Percentiles rank a stretch among this genome's conserved stretches.
Conservation (phyloP, 2,888 invertebrate genomes). For the Tipula unca region DNA sequence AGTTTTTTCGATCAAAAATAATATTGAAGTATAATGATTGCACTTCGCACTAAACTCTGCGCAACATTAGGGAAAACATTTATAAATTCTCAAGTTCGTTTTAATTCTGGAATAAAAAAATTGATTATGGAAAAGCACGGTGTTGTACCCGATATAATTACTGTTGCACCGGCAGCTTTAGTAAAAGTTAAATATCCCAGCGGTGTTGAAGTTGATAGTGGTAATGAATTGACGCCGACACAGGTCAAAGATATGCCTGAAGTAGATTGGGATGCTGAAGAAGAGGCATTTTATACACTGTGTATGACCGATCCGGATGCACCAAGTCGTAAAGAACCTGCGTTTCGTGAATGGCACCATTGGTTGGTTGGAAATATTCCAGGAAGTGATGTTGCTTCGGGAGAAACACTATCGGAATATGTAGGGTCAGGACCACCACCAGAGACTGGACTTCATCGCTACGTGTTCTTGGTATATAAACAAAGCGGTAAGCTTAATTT, state of each 20-base stretch:
- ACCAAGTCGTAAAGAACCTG: conserved; percentile 51
- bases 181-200: conserved; percentile 41
- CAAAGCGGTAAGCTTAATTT: conserved; percentile 50
- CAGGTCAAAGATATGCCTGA: conserved; percentile 64
- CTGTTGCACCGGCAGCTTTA: conserved; percentile 49
- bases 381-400: conserved; percentile 46
- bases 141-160: conserved; percentile 68
- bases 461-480: conserved; percentile 59
- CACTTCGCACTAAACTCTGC: background rate
- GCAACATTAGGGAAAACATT: background rate
- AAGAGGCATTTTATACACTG: conserved; percentile 57
- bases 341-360: conserved; percentile 56
- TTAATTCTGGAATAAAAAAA: background rate
- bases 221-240: conserved; percentile 66
- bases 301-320: conserved; percentile 78
- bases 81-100: background rate
- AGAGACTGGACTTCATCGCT: conserved; percentile 56
- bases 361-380: conserved; percentile 57
- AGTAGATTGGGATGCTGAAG: conserved; percentile 56
- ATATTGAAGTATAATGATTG: background rate
- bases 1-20: background rate
- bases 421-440: conserved; percentile 53
- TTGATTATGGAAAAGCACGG: conserved; percentile 42
- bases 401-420: conserved; percentile 50
- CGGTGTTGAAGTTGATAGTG: conserved; percentile 49